Base-by-base conservation (phyloP, 1,140 invertebrate genomes). In the Piezodorus guildinii region DNA sequence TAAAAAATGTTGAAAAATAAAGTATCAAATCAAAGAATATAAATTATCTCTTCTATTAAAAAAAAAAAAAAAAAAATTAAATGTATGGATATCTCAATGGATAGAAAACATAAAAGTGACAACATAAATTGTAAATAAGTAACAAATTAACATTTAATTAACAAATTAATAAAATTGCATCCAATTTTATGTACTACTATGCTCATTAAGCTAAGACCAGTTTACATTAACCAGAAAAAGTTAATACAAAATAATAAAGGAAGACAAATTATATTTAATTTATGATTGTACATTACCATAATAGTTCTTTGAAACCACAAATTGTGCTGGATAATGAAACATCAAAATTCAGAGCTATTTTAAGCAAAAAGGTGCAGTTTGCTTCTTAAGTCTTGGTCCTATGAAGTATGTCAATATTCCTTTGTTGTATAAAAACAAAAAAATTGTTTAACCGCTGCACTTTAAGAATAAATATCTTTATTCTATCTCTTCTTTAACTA, bases 301-400 rank as follows among this genome's bases (percentile, higher is more conserved):
- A 61, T 62, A 61, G n/a, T 46, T 62, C 64, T 44, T 60, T 61
- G 15, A 62, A 46, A 60, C 8, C 1, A 8, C 16, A 27, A 4
- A 30, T 30, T 58, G 25, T 58, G 54, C 54, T 58, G 54, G 54
- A 58, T 27, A 23, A 5, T 60, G 16, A 39, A 43, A n/a, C n/a
- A 6, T 39, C 34, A 17, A 60, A 44, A 65, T 59, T 27, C 65
- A 45, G 60, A 65, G 52, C 60, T 65, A 60, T 64, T 56, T 65
- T 68, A 64, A 63, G 67, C 61, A 66, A 69, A 69, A 69, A 67
- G 69, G 70, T 71, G 70, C 70, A 71, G 70, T 71, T 71, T 71
- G 68, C 70, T 71, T 70, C 69, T 62, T 19, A 62, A 52, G 17
- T 51, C 34, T 39, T 34, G 34, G 23, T 43, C 39, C 21, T 65